Evolutionary conservation across 2,797 vertebrate genomes (phyloP).

Genomic region (Xenopus petersii): DNA sequence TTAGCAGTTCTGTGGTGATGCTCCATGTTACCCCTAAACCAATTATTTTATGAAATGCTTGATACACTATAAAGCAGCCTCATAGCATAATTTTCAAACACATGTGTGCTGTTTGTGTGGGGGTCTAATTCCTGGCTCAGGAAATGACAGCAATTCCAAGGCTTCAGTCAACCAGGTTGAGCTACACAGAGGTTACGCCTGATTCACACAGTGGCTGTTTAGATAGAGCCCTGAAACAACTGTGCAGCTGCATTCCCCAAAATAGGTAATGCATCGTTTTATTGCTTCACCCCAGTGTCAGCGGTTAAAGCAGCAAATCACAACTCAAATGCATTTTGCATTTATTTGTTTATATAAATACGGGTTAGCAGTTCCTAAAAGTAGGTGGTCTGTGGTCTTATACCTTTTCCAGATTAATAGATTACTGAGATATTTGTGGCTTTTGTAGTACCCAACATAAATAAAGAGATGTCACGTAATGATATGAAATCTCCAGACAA

Average conservation of each 20-base stretch:
- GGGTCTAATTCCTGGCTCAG: slow-evolving; percentile 15
- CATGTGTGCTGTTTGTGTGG: slow-evolving; percentile 5
- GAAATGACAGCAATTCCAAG: slow-evolving; percentile 39
- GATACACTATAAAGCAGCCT: neutral
- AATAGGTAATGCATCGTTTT: neutral
- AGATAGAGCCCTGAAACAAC: neutral
- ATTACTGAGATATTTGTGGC: slow-evolving; percentile 1
- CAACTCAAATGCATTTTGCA: neutral
- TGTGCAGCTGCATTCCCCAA: neutral
- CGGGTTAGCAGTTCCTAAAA: neutral
- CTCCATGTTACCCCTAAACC: slow-evolving; percentile 5
- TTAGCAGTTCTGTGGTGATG: neutral
- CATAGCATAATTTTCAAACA: neutral
- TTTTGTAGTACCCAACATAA: neutral
- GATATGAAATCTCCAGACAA: neutral
- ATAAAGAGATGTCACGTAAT: neutral
- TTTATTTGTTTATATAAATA: neutral
- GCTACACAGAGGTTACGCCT: neutral
- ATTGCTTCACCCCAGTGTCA: neutral
- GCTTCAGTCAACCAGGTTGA: slow-evolving; percentile 20
- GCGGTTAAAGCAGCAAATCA: neutral
- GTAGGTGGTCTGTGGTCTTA: slow-evolving; percentile 2
- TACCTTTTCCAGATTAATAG: neutral
- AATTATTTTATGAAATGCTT: slow-evolving; percentile 14
- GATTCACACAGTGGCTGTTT: slow-evolving; percentile 1